These are phyloP conservation scores for Neoitamus cyanurus DNA, from an alignment of 2,888 invertebrate genomes.

Conservation along the genomic window DNA sequence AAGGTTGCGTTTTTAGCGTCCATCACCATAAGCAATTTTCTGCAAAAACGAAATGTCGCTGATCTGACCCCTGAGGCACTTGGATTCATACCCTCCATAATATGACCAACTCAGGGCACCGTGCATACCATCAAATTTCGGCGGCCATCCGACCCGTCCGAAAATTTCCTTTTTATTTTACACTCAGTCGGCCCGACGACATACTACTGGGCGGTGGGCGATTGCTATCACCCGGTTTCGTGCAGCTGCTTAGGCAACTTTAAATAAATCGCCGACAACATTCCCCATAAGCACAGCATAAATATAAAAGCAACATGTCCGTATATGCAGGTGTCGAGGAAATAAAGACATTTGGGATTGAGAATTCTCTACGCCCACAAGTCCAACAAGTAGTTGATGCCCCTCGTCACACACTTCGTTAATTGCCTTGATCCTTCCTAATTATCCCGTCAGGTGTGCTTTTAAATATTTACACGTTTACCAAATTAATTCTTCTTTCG, in stretches of 20 bases:
- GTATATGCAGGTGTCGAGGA: not conserved
- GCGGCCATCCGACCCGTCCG: not conserved
- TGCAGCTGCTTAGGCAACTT: not conserved
- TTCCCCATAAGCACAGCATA: not conserved
- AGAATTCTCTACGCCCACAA: not conserved
- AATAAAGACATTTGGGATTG: not conserved
- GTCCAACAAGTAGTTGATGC: constrained; percentile 23
- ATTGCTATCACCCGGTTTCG: not conserved
- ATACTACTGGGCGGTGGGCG: not conserved
- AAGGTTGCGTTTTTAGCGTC: not conserved
- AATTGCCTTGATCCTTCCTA: constrained; percentile 24
- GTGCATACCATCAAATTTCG: not conserved
- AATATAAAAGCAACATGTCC: not conserved
- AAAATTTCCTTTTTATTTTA: not conserved
- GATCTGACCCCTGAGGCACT: not conserved
- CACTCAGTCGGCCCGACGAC: not conserved
- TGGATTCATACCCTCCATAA: not conserved
- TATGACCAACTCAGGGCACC: not conserved
- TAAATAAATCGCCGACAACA: not conserved
- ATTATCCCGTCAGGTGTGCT: constrained; percentile 25
- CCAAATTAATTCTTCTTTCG: constrained; percentile 27
- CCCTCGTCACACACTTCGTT: not conserved
- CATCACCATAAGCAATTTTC: not conserved
- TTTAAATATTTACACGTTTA: constrained; percentile 20
- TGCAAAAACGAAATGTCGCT: not conserved